Percentiles rank a stretch among this genome's conserved stretches.
Evolutionary conservation across 2,113 vertebrate genomes (phyloP).

Genomic region (Petaurus breviceps): DNA sequence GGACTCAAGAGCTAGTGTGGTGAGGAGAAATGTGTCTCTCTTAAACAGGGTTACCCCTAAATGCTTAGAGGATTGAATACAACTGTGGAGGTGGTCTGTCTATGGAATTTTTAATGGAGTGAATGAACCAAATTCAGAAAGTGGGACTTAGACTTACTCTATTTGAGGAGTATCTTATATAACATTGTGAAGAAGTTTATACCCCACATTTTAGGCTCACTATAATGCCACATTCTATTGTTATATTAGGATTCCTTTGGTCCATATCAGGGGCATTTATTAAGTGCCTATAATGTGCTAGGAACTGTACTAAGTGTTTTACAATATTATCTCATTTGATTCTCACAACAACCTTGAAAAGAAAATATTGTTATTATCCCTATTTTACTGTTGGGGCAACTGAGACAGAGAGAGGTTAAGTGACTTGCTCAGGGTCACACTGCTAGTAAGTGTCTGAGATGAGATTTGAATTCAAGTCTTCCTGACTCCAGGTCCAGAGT

Average conservation of each 20-base stretch:
- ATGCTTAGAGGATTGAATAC: too few relatives aligned
- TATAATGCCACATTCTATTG: neutral
- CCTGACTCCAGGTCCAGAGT: neutral
- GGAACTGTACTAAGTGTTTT: neutral
- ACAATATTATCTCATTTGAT: neutral
- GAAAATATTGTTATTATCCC: neutral
- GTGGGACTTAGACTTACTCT: neutral
- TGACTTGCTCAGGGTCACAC: neutral
- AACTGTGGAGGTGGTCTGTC: too few relatives aligned
- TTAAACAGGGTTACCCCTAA: too few relatives aligned
- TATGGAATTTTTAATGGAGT: too few relatives aligned
- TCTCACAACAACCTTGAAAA: neutral
- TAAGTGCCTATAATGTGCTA: neutral
- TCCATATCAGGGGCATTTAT: neutral
- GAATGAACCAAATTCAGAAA: too few relatives aligned
- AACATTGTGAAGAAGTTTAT: neutral
- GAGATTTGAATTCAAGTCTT: neutral
- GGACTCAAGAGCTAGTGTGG: too few relatives aligned
- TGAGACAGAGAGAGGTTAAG: neutral
- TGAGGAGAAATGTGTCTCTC: too few relatives aligned
- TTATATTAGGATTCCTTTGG: neutral
- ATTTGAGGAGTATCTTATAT: neutral
- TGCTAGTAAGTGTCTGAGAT: neutral
- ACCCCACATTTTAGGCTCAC: too few relatives aligned
- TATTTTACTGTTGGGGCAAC: neutral